phyloP scores from a whole-genome alignment of 2,113 vertebrate species.

The Zosterops hypoxanthus region DNA sequence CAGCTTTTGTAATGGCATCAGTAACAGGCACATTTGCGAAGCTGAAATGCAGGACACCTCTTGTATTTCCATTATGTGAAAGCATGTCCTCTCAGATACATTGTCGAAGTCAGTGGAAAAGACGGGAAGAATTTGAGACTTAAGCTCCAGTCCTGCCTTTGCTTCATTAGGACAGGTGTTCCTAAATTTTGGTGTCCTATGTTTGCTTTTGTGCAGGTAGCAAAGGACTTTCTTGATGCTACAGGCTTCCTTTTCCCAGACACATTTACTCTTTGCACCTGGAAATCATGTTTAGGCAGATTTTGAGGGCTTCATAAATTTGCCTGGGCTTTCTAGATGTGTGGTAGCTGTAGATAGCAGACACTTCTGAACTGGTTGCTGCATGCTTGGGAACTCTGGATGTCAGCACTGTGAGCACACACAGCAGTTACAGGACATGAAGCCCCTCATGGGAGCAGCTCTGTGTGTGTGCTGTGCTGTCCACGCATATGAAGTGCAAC shows the following conservation, averaged over 20 bases:
- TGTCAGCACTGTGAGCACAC: neutral
- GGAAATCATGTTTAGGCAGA: neutral
- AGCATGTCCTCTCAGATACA: rapidly evolving
- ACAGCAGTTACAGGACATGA: neutral
- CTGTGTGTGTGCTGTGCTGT: neutral
- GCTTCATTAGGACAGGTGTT: neutral
- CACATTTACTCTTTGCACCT: neutral
- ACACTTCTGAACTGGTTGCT: neutral
- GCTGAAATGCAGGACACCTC: neutral
- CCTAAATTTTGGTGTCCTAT: neutral
- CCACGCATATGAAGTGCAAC: neutral
- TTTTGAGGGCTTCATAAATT: neutral
- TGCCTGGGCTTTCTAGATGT: neutral
- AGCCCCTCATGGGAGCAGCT: neutral
- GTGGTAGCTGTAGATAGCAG: neutral
- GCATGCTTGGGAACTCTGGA: neutral
- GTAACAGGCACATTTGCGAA: neutral
- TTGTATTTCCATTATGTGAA: neutral
- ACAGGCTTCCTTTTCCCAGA: neutral
- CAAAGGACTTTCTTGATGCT: neutral
- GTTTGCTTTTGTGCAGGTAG: neutral
- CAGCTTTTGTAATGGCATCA: neutral
- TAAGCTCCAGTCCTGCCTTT: neutral
- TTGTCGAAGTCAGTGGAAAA: neutral
- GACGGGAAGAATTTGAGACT: neutral